Evolutionary conservation across 2,797 vertebrate species (phyloP).

Genomic region (Myotis myotis): DNA sequence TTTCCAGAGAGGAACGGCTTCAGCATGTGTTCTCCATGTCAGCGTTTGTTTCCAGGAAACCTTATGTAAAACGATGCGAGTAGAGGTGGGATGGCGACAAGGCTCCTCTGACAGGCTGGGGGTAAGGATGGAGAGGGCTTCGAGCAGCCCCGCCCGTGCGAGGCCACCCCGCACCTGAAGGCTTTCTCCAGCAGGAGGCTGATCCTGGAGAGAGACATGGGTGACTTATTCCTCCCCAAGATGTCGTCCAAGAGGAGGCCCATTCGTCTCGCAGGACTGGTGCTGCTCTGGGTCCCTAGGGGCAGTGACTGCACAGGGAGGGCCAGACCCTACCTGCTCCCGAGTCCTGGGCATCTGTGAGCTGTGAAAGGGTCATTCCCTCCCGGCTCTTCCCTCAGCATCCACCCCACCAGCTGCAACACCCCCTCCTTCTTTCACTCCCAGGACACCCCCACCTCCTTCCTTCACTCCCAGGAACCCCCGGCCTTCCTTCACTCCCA

Average conservation of each 20-base stretch:
- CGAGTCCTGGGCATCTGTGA: constrained; percentile 59
- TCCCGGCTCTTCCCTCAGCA: constrained; percentile 76
- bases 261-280: constrained; percentile 71
- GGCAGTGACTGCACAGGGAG: constrained; percentile 53
- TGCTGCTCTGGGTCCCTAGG: constrained; percentile 50
- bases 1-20: not conserved
- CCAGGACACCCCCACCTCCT: no score
- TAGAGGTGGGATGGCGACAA: not conserved
- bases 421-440: not conserved
- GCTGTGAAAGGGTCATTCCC: constrained; percentile 76
- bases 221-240: constrained; percentile 72
- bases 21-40: not conserved
- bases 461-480: no score
- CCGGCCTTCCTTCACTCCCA: no score
- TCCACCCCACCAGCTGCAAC: constrained; percentile 79
- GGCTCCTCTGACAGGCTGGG: not conserved
- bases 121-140: no score
- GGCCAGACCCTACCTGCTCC: constrained; percentile 51
- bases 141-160: no score
- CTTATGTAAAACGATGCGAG: not conserved
- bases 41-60: constrained; percentile 19
- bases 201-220: constrained; percentile 41
- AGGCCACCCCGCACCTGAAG: not conserved
- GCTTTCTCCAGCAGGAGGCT: not conserved
- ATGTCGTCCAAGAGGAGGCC: constrained; percentile 71